Evolutionary conservation across 1,140 invertebrate species (phyloP).

Genomic region (Manduca sexta): DNA sequence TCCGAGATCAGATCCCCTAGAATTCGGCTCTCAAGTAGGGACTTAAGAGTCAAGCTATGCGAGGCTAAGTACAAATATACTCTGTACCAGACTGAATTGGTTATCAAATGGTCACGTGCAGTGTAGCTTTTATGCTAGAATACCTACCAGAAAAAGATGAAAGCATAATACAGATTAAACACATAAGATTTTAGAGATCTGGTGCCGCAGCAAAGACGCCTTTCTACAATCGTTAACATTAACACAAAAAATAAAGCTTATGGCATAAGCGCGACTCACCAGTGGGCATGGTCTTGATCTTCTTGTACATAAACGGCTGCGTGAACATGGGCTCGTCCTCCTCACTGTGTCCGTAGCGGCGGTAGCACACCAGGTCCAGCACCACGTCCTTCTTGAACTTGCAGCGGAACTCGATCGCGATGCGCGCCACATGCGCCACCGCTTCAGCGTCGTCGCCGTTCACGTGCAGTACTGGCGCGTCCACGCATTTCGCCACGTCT

Average conservation of each 20-base stretch:
- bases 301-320: conserved; percentile 95
- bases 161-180: no score
- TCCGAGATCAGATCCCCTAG: no score
- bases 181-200: no score
- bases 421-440: conserved; percentile 86
- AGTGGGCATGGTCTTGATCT: conserved; percentile 80
- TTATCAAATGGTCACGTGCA: no score
- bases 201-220: no score
- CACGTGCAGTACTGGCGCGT: conserved; percentile 95
- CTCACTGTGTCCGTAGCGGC: conserved; percentile 94
- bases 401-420: conserved; percentile 90
- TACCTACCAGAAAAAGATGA: no score
- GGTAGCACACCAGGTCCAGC: conserved; percentile 91
- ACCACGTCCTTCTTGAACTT: conserved; percentile 92
- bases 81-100: no score
- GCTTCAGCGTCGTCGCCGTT: conserved; percentile 95
- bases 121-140: no score
- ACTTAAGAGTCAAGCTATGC: no score
- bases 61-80: no score
- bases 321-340: conserved; percentile 96
- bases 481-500: conserved; percentile 90
- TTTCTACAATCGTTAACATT: no score
- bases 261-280: conserved; percentile 30
- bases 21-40: no score
- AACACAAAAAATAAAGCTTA: neutral